These are phyloP conservation scores for Pherbina coryleti DNA, from an alignment of 2,888 invertebrate genomes.

Conservation along the genomic window DNA sequence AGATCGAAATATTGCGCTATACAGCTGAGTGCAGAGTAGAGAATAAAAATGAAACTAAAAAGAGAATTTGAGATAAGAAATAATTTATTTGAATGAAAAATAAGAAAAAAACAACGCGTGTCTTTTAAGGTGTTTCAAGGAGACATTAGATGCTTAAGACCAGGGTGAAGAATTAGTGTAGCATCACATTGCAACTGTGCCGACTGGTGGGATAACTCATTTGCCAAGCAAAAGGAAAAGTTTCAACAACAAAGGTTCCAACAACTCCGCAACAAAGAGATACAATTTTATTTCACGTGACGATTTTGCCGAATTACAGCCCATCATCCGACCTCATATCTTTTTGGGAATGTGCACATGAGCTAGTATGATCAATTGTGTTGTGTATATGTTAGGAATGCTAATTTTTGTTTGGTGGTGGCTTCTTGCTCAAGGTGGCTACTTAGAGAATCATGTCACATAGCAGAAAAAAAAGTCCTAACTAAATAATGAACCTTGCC, in stretches of 20 bases:
- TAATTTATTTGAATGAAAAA: no score
- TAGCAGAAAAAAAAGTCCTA: slow-evolving; percentile 25
- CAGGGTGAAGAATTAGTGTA: no score
- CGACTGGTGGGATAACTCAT: background rate
- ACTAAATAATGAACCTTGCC: slow-evolving; percentile 34
- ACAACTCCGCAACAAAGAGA: background rate
- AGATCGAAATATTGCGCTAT: no score
- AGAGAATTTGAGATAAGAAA: no score
- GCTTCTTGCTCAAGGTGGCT: slow-evolving; percentile 32
- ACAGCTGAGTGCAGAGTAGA: no score
- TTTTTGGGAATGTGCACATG: background rate
- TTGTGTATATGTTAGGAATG: slow-evolving; percentile 6
- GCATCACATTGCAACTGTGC: background rate
- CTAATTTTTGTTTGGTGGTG: slow-evolving; percentile 19
- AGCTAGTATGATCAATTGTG: slow-evolving; percentile 4
- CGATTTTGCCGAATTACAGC: background rate
- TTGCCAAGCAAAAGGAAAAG: background rate
- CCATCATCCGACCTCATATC: background rate
- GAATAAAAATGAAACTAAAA: no score
- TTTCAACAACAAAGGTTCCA: no score
- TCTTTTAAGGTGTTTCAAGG: background rate
- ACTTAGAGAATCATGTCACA: slow-evolving; percentile 43
- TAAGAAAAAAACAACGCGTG: background rate
- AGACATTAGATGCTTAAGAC: background rate
- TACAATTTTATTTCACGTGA: background rate